phyloP scores from a whole-genome alignment of 2,113 vertebrate species.

The Crotophaga sulcirostris region DNA sequence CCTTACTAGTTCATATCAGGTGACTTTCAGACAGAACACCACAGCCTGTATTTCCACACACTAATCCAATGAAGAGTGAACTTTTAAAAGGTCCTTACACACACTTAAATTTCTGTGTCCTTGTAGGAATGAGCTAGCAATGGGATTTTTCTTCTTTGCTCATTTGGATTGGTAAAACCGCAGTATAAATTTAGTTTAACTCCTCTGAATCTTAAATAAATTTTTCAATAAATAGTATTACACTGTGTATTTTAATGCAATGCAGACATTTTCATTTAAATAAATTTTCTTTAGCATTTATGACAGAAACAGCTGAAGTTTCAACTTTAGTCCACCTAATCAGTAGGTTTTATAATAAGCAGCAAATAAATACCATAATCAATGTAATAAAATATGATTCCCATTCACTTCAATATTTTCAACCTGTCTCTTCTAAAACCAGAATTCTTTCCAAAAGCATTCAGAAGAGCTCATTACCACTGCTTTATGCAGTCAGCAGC shows the following conservation, averaged over 20 bases:
- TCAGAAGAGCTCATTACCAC: background rate
- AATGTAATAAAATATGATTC: background rate
- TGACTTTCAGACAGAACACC: background rate
- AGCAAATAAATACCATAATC: background rate
- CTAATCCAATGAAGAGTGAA: background rate
- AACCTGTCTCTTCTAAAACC: background rate
- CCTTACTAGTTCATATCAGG: background rate
- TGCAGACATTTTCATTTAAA: background rate
- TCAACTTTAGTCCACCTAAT: background rate
- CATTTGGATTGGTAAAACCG: background rate
- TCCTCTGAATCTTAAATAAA: background rate
- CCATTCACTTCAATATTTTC: background rate
- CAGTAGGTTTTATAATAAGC: background rate
- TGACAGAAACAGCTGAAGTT: background rate
- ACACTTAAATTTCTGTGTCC: background rate
- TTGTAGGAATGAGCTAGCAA: background rate
- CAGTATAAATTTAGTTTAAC: background rate
- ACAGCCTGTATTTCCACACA: background rate
- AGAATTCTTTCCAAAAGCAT: background rate
- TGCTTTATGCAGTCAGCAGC: background rate
- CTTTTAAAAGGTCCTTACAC: background rate
- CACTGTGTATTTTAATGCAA: background rate
- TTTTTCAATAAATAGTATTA: background rate
- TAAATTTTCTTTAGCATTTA: background rate
- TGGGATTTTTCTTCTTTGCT: background rate